Percentiles rank a stretch among this genome's conserved stretches.
Conservation (phyloP, 2,888 invertebrate species). For the Caenorhabditis sp. region DNA sequence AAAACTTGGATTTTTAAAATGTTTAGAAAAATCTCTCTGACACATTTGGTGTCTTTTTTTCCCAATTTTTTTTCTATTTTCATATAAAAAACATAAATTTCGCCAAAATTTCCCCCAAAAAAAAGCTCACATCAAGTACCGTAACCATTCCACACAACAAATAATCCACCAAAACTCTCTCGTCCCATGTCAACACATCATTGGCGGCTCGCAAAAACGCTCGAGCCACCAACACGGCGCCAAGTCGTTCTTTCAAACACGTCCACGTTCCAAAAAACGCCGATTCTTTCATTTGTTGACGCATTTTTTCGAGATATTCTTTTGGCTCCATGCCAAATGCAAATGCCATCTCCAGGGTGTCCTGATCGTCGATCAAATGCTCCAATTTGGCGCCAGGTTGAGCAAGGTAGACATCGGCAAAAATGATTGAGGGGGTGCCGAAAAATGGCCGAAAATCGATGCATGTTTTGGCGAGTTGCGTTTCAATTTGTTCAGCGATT, state of each 20-base stretch:
- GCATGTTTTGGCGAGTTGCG: neutral
- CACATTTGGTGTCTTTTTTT: no score
- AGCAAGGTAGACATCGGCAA: neutral
- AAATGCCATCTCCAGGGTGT: neutral
- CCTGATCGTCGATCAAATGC: neutral
- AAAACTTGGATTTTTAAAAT: neutral
- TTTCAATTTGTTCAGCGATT: no score
- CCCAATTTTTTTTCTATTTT: no score
- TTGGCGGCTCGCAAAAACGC: neutral
- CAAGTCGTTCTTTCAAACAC: neutral
- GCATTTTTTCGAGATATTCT: neutral
- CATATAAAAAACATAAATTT: no score
- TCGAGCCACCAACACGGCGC: neutral
- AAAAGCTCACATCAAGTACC: conserved; percentile 25
- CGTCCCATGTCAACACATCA: neutral
- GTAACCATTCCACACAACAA: conserved; percentile 42
- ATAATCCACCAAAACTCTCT: conserved; percentile 21
- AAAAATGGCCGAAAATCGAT: neutral
- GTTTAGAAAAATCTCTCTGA: no score
- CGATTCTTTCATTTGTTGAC: neutral
- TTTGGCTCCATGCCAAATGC: neutral
- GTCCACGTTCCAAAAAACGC: neutral
- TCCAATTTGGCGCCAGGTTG: neutral
- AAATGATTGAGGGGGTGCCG: neutral
- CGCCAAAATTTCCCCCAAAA: neutral